phyloP scores from a whole-genome alignment of 1,140 invertebrate species.

The Odontomachus brunneus region DNA sequence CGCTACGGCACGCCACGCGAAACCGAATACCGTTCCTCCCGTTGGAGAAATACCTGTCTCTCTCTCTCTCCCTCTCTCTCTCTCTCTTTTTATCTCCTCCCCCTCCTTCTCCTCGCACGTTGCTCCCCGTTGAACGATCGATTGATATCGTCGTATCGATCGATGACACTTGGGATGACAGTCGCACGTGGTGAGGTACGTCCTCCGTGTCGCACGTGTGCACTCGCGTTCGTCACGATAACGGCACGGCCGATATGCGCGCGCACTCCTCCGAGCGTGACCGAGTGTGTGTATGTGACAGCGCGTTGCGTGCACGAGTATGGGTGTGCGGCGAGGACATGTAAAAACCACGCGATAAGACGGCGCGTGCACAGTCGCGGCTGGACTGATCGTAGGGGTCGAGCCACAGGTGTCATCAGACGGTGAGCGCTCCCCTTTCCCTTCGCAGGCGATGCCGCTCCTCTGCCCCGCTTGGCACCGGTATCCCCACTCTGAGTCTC shows the following conservation, averaged over 20 bases:
- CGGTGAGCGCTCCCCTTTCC: slow-evolving; percentile 61
- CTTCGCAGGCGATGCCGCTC: no score
- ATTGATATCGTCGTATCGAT: slow-evolving; percentile 1
- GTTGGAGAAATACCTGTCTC: background rate
- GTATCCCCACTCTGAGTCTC: background rate
- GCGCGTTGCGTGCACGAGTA: slow-evolving; percentile 50
- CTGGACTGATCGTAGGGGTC: slow-evolving; percentile 80
- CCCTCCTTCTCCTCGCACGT: no score
- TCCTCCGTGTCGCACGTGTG: slow-evolving; percentile 40
- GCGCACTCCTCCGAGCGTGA: background rate
- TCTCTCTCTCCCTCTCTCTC: background rate
- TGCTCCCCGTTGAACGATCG: no score
- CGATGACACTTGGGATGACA: slow-evolving; percentile 60
- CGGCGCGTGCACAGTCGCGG: slow-evolving; percentile 82
- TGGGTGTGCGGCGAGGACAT: slow-evolving; percentile 50
- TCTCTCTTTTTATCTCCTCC: background rate
- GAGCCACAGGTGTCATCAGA: slow-evolving; percentile 84
- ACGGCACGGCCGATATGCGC: background rate
- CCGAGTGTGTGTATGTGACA: background rate
- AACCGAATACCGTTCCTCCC: slow-evolving; percentile 3
- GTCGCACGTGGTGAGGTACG: slow-evolving; percentile 45
- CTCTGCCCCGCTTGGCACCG: slow-evolving; percentile 52
- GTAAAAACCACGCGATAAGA: slow-evolving; percentile 70
- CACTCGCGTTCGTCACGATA: slow-evolving; percentile 1
- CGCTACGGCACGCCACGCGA: background rate